phyloP scores from a whole-genome alignment of 2,888 invertebrate genomes.

The Drosophila bunnanda region DNA sequence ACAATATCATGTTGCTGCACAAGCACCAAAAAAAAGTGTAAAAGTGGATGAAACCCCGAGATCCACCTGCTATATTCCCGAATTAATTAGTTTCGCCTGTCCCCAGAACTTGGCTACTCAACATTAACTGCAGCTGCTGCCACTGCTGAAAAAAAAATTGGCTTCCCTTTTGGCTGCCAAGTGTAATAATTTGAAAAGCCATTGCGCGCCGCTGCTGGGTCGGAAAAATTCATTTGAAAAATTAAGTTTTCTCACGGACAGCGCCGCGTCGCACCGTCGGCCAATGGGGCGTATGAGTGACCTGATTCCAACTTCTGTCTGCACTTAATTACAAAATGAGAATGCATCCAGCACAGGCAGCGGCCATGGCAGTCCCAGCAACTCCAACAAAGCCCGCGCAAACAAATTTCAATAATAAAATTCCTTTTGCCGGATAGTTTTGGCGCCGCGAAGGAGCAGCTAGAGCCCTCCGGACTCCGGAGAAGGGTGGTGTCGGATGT shows the following conservation, averaged over 20 bases:
- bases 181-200: constrained; percentile 59
- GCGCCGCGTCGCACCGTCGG: constrained; percentile 22
- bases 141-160: constrained; percentile 11
- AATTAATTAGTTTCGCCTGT: constrained; percentile 63
- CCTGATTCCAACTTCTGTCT: constrained; percentile 70
- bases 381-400: constrained; percentile 56
- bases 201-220: constrained; percentile 47
- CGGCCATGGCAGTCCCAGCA: constrained; percentile 34
- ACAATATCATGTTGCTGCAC: constrained; percentile 27
- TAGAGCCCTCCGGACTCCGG: neutral
- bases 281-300: constrained; percentile 59
- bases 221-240: constrained; percentile 67
- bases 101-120: constrained; percentile 21
- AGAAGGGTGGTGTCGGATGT: constrained; percentile 16
- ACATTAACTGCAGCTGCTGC: constrained; percentile 65
- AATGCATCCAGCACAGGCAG: constrained; percentile 44
- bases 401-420: constrained; percentile 76
- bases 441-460: constrained; percentile 42
- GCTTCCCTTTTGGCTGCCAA: constrained; percentile 14
- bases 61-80: constrained; percentile 42
- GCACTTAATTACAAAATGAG: constrained; percentile 73
- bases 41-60: constrained; percentile 11
- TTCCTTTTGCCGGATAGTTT: constrained; percentile 42
- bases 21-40: neutral
- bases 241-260: constrained; percentile 55